Evolutionary conservation across 1,140 invertebrate genomes (phyloP).

Genomic region (Batillaria attramentaria): DNA sequence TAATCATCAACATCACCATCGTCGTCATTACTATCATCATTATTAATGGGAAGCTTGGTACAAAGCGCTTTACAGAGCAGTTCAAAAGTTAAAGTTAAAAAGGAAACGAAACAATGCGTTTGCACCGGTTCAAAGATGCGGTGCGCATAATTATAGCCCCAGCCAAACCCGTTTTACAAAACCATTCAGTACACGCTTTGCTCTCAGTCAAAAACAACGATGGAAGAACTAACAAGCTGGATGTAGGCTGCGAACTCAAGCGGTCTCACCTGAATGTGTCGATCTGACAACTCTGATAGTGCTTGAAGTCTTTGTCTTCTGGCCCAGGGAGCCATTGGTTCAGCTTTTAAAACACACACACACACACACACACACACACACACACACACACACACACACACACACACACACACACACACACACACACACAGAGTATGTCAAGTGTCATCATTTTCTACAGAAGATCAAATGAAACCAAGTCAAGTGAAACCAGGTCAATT

Average conservation of each 20-base stretch:
- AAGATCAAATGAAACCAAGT: too few species aligned
- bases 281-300: constrained; percentile 11
- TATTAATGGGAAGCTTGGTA: too few species aligned
- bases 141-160: neutral
- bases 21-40: neutral
- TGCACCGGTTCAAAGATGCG: too few species aligned
- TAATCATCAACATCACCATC: neutral
- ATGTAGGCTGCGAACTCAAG: neutral
- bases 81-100: too few species aligned
- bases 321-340: neutral
- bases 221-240: neutral
- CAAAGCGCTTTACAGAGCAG: too few species aligned
- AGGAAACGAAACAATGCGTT: too few species aligned
- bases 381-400: neutral
- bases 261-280: constrained; percentile 8
- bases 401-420: neutral
- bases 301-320: constrained; percentile 26
- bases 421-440: constrained; percentile 3
- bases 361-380: neutral
- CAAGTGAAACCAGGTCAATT: too few species aligned
- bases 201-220: neutral
- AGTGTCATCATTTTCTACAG: too few species aligned
- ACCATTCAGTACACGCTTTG: neutral
- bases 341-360: constrained; percentile 1
- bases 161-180: neutral